Evolutionary conservation across 2,113 vertebrate species (phyloP), one percentile per base, ranked within the genome.

Genomic region (Rostratula benghalensis): DNA sequence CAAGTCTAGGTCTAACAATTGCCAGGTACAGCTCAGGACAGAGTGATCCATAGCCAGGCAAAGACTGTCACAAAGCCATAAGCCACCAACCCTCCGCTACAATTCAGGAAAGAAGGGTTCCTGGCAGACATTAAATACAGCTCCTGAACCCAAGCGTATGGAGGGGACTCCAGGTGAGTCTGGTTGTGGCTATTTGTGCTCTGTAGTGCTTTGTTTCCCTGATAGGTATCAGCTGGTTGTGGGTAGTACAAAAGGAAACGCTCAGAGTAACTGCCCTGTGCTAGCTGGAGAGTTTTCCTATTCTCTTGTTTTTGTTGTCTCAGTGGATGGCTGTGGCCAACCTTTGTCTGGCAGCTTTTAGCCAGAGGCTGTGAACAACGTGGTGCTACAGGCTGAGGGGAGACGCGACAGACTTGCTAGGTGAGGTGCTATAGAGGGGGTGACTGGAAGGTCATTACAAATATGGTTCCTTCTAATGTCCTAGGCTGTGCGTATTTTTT

Each of bases 1-100:
- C 18, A 31, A 78, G 12, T 3, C 9, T 30, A 10, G 23, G 24
- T 30, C 18, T 27, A 56, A 27, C 15, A 46, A 37, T 11, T 12
- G 27, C 18, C 6, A 11, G 7, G 3, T 8, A 57, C 10, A 4
- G 7, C 14, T 25, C 24, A 27, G 5, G 9, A 13, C 17, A 39
- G 11, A 13, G 20, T 0, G 1, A 4, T 74, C 20, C 4, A 22
- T 3, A 1, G 28, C 4, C 22, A 35, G 9, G 7, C 4, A 37
- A 3, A 9, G 3, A 2, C 48, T 33, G 0, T 3, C 1, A 9
- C 16, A 27, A 1, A 48, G 7, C 10, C 28, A 19, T 13, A 60
- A 53, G 3, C 1, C 21, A 82, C 2, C 33, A 25, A 1, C 14
- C 6, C 13, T 25, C 35, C 3, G 0, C 7, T 0, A 35, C 3